phyloP scores from a whole-genome alignment of 2,888 invertebrate genomes.

The Philereme vetulata region DNA sequence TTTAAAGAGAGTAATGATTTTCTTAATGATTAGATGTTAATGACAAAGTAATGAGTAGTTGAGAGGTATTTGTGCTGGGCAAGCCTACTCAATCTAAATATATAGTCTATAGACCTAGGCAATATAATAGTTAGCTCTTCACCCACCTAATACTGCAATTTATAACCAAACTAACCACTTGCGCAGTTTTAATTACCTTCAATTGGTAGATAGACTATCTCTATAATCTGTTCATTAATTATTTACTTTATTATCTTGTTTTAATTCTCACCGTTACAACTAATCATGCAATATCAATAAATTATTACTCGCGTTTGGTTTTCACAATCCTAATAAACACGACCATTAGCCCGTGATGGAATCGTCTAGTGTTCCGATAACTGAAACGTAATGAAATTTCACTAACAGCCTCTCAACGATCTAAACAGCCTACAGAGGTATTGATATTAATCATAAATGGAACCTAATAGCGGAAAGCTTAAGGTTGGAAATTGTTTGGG shows the following conservation, averaged over 20 bases:
- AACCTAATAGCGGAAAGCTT: conserved; percentile 23
- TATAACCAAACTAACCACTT: too few species aligned
- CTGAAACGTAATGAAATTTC: conserved; percentile 56
- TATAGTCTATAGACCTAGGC: too few species aligned
- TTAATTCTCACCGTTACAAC: not conserved
- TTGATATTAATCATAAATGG: conserved; percentile 27
- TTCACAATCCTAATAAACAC: conserved; percentile 47
- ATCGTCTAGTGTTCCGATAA: conserved; percentile 50
- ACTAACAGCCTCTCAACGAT: conserved; percentile 43
- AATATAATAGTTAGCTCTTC: too few species aligned
- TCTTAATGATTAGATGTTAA: too few species aligned
- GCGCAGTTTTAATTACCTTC: too few species aligned
- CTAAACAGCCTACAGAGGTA: conserved; percentile 40
- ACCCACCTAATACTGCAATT: too few species aligned
- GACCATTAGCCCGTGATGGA: conserved; percentile 46
- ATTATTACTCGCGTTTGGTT: conserved; percentile 41
- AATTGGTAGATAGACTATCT: too few species aligned
- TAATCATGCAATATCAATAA: conserved; percentile 9
- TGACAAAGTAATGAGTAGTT: too few species aligned
- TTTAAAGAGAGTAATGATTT: too few species aligned
- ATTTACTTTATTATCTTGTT: not conserved
- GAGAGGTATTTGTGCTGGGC: too few species aligned
- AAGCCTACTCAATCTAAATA: too few species aligned
- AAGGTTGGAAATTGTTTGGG: conserved; percentile 33
- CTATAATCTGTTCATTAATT: not conserved